Percentiles rank a stretch among this genome's conserved stretches.
Evolutionary conservation across 2,113 vertebrate species (phyloP).

Genomic region (Struthio camelus): DNA sequence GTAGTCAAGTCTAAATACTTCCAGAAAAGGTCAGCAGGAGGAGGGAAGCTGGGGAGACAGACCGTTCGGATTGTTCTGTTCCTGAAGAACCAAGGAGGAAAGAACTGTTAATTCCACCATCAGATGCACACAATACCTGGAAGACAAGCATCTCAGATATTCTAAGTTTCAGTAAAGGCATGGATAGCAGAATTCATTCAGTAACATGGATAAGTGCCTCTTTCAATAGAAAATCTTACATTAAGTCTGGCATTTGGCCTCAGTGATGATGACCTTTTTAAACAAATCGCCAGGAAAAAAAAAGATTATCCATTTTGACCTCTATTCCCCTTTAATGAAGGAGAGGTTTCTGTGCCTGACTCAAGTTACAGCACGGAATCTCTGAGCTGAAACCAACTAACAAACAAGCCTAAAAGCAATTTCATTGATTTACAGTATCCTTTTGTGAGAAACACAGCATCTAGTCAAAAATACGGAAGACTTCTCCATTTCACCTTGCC

Average conservation of each 20-base stretch:
- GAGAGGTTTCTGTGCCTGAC: background rate
- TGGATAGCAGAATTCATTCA: background rate
- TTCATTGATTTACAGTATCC: background rate
- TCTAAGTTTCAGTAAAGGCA: background rate
- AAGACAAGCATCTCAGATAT: background rate
- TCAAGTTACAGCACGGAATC: background rate
- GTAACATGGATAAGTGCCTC: background rate
- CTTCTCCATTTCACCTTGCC: background rate
- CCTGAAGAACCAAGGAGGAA: conserved; percentile 57
- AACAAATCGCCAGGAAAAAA: background rate
- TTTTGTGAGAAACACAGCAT: background rate
- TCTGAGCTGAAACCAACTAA: background rate
- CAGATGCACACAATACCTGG: background rate
- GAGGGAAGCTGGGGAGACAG: conserved; percentile 80
- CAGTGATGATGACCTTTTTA: background rate
- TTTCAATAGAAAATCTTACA: background rate
- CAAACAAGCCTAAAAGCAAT: background rate
- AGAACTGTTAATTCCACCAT: background rate
- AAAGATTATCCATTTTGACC: background rate
- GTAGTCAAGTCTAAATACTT: conserved; percentile 82
- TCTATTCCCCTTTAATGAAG: accelerated
- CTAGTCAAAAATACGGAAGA: background rate
- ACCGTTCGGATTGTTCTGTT: conserved; percentile 74
- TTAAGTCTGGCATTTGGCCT: background rate
- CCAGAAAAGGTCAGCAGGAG: conserved; percentile 80